Conservation (phyloP, 2,113 vertebrate species). For the Syngnathus typhle region DNA sequence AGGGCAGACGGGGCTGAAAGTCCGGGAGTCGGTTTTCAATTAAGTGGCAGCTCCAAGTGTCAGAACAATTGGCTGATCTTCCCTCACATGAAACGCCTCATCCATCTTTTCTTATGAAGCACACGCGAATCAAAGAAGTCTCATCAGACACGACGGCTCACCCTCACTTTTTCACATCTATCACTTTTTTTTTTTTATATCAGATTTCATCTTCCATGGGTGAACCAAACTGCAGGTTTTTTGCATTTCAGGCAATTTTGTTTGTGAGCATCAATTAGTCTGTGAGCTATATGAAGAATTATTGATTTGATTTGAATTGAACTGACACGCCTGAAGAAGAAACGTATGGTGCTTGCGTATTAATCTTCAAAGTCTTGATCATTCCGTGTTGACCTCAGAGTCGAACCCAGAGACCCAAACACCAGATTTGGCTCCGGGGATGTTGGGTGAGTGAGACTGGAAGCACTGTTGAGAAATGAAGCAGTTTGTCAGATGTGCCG, state of each 20-base stretch:
- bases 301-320: not conserved
- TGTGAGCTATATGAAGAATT: no score
- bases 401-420: conserved; percentile 9
- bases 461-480: conserved; percentile 38
- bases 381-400: conserved; percentile 9
- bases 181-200: conserved; percentile 34
- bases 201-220: not conserved
- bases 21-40: conserved; percentile 65
- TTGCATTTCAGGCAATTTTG: not conserved
- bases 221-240: conserved; percentile 1
- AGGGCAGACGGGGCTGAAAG: conserved; percentile 45
- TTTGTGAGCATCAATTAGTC: no score
- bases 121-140: conserved; percentile 45
- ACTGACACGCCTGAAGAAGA: not conserved
- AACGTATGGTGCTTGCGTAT: not conserved
- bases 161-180: conserved; percentile 15
- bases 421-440: conserved; percentile 1
- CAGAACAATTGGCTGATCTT: conserved; percentile 15
- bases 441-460: conserved; percentile 4
- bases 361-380: not conserved
- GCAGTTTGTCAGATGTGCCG: conserved; percentile 51
- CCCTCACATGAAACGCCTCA: conserved; percentile 41
- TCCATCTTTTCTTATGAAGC: conserved; percentile 50
- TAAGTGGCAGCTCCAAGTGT: conserved; percentile 56
- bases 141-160: conserved; percentile 27